Percentiles rank a stretch among this genome's conserved stretches.
Conservation (phyloP, 2,797 vertebrate genomes). For the Clamator glandarius region DNA sequence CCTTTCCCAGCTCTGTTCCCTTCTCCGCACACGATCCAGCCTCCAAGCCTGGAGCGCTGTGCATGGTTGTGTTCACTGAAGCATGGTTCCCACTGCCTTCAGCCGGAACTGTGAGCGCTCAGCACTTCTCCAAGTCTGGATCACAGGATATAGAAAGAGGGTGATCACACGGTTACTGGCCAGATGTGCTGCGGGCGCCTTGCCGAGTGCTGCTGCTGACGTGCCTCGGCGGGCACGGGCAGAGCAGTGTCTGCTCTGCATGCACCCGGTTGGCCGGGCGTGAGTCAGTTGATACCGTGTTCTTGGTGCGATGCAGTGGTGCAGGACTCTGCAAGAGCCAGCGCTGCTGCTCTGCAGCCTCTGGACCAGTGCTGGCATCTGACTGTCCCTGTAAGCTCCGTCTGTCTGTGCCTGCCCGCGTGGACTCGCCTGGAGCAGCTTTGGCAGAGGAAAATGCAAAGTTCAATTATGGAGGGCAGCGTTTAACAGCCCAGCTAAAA, state of each 20-base stretch:
- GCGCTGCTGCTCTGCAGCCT: not conserved
- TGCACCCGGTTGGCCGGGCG: not conserved
- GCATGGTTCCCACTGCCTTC: not conserved
- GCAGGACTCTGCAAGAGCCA: not conserved
- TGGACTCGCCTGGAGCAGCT: not conserved
- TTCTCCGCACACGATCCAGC: too few relatives aligned
- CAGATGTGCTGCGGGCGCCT: not conserved
- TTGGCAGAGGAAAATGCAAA: not conserved
- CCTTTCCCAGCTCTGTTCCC: too few relatives aligned
- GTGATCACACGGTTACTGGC: not conserved
- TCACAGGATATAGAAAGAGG: rapidly evolving
- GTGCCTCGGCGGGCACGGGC: not conserved
- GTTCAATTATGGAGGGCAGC: not conserved
- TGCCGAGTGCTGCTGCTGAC: not conserved
- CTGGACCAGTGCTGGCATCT: not conserved
- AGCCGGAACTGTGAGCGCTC: not conserved
- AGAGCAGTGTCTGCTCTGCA: not conserved
- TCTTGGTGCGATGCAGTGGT: not conserved
- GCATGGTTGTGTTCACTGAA: too few relatives aligned
- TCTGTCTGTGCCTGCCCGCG: not conserved
- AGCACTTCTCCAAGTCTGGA: rapidly evolving
- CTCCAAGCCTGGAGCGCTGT: too few relatives aligned
- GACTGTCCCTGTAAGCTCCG: not conserved
- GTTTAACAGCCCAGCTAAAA: not conserved
- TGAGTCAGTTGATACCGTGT: not conserved